A percentile compares a stretch with the other conserved stretches of the same genome.
Conservation (phyloP, 2,888 invertebrate genomes). For the Hoplodrina blanda region DNA sequence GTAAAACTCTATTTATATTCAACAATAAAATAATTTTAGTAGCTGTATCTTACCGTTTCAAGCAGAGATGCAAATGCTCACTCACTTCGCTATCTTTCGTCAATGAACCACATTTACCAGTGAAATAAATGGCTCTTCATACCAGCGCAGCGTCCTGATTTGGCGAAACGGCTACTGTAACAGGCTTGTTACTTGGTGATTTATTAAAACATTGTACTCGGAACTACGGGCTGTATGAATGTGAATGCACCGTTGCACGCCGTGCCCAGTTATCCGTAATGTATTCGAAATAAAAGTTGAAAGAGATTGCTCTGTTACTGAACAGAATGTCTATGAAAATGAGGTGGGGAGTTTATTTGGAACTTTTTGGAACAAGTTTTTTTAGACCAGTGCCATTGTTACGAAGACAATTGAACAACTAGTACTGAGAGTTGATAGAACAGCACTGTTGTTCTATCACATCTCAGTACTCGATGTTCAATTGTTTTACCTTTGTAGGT, state of each 20-base stretch:
- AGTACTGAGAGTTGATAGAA: not conserved
- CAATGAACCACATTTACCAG: conserved; percentile 66
- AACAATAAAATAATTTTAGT: conserved; percentile 33
- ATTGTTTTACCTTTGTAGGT: not conserved
- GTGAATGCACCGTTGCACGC: conserved; percentile 76
- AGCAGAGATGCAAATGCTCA: conserved; percentile 43
- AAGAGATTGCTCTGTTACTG: conserved; percentile 40
- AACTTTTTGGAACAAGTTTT: conserved; percentile 12
- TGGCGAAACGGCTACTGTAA: conserved; percentile 81
- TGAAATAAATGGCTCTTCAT: conserved; percentile 78
- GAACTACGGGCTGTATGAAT: conserved; percentile 73
- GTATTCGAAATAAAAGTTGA: conserved; percentile 53
- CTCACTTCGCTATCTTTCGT: conserved; percentile 69
- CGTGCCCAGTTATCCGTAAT: conserved; percentile 55
- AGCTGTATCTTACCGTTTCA: conserved; percentile 34
- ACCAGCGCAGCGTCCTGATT: conserved; percentile 76
- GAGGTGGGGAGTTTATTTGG: conserved; percentile 24
- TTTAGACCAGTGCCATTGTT: conserved; percentile 21
- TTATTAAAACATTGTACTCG: conserved; percentile 81
- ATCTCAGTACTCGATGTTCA: too few species aligned
- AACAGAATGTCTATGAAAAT: conserved; percentile 48
- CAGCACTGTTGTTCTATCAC: too few species aligned
- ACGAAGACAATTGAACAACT: conserved; percentile 24
- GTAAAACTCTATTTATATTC: conserved; percentile 48
- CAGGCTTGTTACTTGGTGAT: conserved; percentile 77